Evolutionary conservation across 2,113 vertebrate genomes (phyloP).

Genomic region (Rousettus leschenaultii): DNA sequence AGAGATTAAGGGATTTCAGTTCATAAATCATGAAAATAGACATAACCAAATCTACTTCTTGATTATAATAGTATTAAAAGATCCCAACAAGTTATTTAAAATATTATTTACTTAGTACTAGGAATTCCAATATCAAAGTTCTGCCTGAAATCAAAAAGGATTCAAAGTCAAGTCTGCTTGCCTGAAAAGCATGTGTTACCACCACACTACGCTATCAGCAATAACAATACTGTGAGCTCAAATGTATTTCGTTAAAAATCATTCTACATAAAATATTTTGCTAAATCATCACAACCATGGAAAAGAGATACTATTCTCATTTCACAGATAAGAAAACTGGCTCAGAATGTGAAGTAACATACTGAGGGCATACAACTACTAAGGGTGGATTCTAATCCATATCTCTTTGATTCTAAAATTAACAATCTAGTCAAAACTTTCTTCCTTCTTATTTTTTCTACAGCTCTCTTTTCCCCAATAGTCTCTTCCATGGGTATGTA

Average conservation of each 20-base stretch:
- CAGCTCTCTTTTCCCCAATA: not conserved
- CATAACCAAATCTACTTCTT: not conserved
- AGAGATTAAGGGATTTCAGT: not conserved
- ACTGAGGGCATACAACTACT: not conserved
- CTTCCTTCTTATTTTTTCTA: not conserved
- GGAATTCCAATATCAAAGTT: not conserved
- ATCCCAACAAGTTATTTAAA: not conserved
- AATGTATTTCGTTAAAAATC: not conserved
- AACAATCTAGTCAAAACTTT: not conserved
- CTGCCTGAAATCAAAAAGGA: not conserved
- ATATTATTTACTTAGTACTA: not conserved
- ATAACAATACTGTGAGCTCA: not conserved
- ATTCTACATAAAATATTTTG: not conserved
- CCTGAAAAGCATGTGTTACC: not conserved
- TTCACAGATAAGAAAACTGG: not conserved
- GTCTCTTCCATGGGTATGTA: not conserved
- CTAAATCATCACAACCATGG: not conserved
- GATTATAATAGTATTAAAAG: constrained; percentile 19
- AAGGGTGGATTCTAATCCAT: not conserved
- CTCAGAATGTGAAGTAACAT: not conserved
- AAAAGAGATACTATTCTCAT: not conserved
- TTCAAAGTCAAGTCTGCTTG: not conserved
- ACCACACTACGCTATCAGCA: not conserved
- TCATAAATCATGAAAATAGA: not conserved
- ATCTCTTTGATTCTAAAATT: not conserved